Evolutionary conservation across 2,888 invertebrate species (phyloP).

Genomic region (Himalopsyche japonica): DNA sequence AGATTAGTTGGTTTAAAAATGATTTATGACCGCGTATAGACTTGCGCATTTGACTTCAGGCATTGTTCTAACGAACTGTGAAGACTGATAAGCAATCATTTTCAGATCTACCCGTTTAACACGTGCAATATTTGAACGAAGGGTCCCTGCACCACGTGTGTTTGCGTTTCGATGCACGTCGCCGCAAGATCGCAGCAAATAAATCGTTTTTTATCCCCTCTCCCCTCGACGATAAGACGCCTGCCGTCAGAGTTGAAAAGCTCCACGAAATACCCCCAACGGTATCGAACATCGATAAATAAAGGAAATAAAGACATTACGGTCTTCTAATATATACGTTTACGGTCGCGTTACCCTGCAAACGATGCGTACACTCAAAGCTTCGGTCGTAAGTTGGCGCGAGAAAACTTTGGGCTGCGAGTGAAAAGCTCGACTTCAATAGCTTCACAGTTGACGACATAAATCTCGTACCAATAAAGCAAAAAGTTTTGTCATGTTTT

Average conservation of each 20-base stretch:
- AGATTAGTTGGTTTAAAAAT: not conserved
- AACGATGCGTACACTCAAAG: conserved; percentile 2
- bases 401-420: not conserved
- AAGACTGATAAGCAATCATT: not conserved
- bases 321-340: conserved; percentile 29
- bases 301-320: conserved; percentile 31
- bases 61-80: not conserved
- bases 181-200: conserved; percentile 22
- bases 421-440: not conserved
- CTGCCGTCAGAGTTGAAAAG: conserved; percentile 37
- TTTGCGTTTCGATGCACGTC: conserved; percentile 2
- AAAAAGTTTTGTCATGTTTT: not conserved
- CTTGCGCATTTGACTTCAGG: not conserved
- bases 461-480: not conserved
- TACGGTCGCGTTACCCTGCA: conserved; percentile 15
- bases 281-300: conserved; percentile 21
- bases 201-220: conserved; percentile 33
- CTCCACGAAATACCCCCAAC: conserved; percentile 16
- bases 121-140: not conserved
- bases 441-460: not conserved
- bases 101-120: not conserved
- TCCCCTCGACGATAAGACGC: conserved; percentile 24
- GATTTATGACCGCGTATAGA: not conserved
- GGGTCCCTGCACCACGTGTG: not conserved
- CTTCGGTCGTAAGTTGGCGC: not conserved